These are phyloP conservation scores for Melanocharis versteri DNA, from an alignment of 2,113 vertebrate species.

Conservation along the genomic window DNA sequence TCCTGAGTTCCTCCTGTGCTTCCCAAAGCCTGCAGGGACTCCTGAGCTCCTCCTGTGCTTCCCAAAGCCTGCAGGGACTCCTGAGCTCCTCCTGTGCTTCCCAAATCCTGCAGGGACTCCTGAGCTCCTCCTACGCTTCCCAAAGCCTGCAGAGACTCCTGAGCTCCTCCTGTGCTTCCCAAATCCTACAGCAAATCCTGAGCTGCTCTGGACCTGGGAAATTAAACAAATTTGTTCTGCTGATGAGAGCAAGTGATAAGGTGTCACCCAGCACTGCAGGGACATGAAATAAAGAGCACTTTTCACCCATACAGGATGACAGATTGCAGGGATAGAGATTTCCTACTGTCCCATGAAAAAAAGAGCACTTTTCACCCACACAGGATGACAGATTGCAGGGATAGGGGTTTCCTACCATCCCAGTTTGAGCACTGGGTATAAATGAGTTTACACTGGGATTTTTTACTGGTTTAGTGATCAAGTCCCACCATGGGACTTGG, in stretches of 20 bases:
- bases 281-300: background rate
- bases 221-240: background rate
- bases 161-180: background rate
- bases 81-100: background rate
- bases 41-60: background rate
- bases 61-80: background rate
- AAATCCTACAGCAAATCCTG: background rate
- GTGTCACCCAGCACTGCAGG: background rate
- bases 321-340: background rate
- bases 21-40: background rate
- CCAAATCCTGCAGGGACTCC: no score
- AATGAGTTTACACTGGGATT: background rate
- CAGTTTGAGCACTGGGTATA: background rate
- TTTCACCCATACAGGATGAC: background rate
- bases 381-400: background rate
- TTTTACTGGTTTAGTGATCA: background rate
- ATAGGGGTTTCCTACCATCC: accelerated
- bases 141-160: background rate
- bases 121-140: background rate
- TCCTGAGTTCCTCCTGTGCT: background rate
- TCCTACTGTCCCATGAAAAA: accelerated
- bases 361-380: background rate
- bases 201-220: background rate
- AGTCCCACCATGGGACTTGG: background rate
- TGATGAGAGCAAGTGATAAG: background rate